Conservation (phyloP, 2,797 vertebrate species). For the Gila robusta region DNA sequence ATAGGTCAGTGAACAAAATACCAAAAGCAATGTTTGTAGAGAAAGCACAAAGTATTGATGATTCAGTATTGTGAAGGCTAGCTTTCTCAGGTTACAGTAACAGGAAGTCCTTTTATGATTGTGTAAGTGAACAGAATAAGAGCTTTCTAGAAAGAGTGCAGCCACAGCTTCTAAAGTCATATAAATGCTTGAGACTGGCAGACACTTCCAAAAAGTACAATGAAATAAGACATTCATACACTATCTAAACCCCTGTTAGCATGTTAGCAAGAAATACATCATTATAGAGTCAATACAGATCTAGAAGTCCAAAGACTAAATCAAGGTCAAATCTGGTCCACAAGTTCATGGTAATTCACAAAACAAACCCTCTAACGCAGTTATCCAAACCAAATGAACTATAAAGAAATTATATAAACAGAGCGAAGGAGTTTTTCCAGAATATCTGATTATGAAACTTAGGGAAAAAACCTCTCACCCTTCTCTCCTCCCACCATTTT, state of each 20-base stretch:
- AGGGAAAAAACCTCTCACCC: conserved; percentile 41
- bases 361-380: background rate
- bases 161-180: background rate
- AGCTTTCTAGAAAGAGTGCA: background rate
- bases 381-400: conserved; percentile 17
- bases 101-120: conserved; percentile 22
- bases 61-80: conserved; percentile 32
- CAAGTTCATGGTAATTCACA: background rate
- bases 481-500: conserved; percentile 39
- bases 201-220: background rate
- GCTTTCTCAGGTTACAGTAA: conserved; percentile 41
- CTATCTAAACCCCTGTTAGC: background rate
- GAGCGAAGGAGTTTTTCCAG: conserved; percentile 1
- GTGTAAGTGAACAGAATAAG: conserved; percentile 29
- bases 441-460: conserved; percentile 36
- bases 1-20: conserved; percentile 14
- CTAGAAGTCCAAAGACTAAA: conserved; percentile 25
- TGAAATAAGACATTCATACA: background rate
- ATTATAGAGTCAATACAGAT: background rate
- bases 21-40: conserved; percentile 4
- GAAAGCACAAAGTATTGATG: conserved; percentile 25
- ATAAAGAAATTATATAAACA: conserved; percentile 17
- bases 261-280: background rate
- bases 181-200: background rate
- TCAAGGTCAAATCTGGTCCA: background rate